Conservation (phyloP, 2,888 invertebrate genomes). For the Drymonia ruficornis region DNA sequence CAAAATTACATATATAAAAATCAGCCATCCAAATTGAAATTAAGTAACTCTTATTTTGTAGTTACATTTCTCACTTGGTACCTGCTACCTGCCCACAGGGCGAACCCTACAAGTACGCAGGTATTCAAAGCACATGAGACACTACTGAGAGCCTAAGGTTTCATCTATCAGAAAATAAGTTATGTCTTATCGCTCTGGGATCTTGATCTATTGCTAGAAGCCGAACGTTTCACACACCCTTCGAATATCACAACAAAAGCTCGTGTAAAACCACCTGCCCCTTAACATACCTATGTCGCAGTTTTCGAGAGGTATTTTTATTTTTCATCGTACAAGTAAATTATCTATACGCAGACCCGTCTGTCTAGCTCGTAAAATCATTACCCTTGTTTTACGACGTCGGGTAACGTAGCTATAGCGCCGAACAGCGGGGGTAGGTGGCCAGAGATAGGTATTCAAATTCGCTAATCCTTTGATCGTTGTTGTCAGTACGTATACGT, state of each 20-base stretch:
- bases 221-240: too few species aligned
- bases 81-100: too few species aligned
- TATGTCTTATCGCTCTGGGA: too few species aligned
- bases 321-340: conserved; percentile 31
- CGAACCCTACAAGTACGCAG: too few species aligned
- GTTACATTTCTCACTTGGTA: too few species aligned
- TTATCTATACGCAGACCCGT: conserved; percentile 28
- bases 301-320: conserved; percentile 27
- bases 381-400: conserved; percentile 23
- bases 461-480: conserved; percentile 4
- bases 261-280: conserved; percentile 14
- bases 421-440: not conserved
- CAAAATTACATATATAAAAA: too few species aligned
- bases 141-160: too few species aligned
- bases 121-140: too few species aligned
- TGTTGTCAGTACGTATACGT: not conserved
- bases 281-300: conserved; percentile 6
- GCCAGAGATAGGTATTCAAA: conserved; percentile 4
- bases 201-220: too few species aligned
- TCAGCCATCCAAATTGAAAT: too few species aligned
- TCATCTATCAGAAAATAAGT: too few species aligned
- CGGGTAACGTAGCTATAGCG: conserved; percentile 6
- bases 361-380: conserved; percentile 32
- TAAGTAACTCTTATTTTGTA: too few species aligned
- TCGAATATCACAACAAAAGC: not conserved